A percentile compares a stretch with the other conserved stretches of the same genome.
These are phyloP conservation scores for Xestoiulus laeticollis DNA, from an alignment of 2,888 invertebrate genomes.

Conservation along the genomic window DNA sequence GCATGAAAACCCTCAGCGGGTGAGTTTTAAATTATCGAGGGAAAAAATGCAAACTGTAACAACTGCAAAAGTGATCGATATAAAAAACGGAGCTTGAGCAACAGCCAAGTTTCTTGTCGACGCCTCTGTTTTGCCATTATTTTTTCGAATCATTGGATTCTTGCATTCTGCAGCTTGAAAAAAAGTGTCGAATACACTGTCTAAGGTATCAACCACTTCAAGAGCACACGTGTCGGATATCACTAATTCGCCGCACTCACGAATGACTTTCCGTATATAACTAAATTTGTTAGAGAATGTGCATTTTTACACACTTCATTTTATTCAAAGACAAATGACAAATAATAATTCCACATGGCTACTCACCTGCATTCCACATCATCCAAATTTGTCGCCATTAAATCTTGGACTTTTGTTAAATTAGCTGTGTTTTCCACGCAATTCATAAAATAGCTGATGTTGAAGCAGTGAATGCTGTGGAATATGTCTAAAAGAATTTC, in stretches of 20 bases:
- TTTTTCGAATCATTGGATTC: neutral
- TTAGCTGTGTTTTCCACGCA: constrained; percentile 36
- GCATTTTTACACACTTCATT: neutral
- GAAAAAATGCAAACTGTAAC: neutral
- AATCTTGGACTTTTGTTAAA: neutral
- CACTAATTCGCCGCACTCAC: constrained; percentile 9
- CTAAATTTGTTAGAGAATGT: constrained; percentile 4
- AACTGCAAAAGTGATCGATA: neutral
- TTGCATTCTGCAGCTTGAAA: constrained; percentile 34
- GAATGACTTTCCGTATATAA: constrained; percentile 30
- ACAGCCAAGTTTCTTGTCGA: neutral
- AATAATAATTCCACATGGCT: neutral
- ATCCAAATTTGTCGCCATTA: constrained; percentile 34
- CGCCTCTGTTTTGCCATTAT: neutral
- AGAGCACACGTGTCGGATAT: constrained; percentile 12
- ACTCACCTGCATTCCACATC: constrained; percentile 42
- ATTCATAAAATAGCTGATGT: constrained; percentile 1
- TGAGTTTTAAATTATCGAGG: neutral
- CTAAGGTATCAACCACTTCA: neutral
- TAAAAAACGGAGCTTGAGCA: neutral
- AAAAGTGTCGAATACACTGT: constrained; percentile 7
- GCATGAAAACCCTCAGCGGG: too few relatives aligned
- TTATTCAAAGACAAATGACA: too few relatives aligned
- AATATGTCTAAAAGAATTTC: constrained; percentile 51
- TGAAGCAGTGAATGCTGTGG: constrained; percentile 48